Percentiles rank a stretch among this genome's conserved stretches.
These are phyloP conservation scores for Oligia strigilis DNA, from an alignment of 2,888 invertebrate species.

Conservation along the genomic window DNA sequence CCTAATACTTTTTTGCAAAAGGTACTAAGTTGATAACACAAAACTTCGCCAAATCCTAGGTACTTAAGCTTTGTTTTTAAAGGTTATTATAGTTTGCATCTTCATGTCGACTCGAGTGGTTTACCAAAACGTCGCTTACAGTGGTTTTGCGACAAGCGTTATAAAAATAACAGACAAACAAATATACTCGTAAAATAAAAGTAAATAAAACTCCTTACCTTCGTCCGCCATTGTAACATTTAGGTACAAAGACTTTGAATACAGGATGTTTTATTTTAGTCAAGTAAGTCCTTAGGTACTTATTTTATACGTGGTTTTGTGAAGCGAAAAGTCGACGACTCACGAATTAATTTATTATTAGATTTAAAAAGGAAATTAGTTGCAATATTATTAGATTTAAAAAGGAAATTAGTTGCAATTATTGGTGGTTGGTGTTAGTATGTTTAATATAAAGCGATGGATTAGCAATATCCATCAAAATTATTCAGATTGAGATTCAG, in stretches of 20 bases:
- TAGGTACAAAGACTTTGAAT: slow-evolving; percentile 36
- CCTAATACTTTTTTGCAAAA: too few relatives aligned
- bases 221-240: slow-evolving; percentile 38
- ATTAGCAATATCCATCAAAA: too few relatives aligned
- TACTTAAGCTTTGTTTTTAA: background rate
- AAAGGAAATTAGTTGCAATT: too few relatives aligned
- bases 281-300: background rate
- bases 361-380: too few relatives aligned
- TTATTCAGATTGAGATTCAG: too few relatives aligned
- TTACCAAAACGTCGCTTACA: slow-evolving; percentile 13
- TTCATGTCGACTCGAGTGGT: background rate
- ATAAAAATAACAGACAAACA: slow-evolving; percentile 43
- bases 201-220: slow-evolving; percentile 39
- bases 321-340: background rate
- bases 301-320: background rate
- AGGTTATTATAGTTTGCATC: background rate
- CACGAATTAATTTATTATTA: too few relatives aligned
- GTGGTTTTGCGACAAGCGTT: slow-evolving; percentile 8
- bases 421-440: too few relatives aligned
- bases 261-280: slow-evolving; percentile 14
- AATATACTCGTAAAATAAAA: slow-evolving; percentile 38
- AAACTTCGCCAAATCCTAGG: too few relatives aligned
- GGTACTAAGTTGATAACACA: too few relatives aligned
- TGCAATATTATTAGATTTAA: too few relatives aligned
- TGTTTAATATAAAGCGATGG: too few relatives aligned